phyloP scores from a whole-genome alignment of 2,888 invertebrate genomes.

The Thalpophila matura region DNA sequence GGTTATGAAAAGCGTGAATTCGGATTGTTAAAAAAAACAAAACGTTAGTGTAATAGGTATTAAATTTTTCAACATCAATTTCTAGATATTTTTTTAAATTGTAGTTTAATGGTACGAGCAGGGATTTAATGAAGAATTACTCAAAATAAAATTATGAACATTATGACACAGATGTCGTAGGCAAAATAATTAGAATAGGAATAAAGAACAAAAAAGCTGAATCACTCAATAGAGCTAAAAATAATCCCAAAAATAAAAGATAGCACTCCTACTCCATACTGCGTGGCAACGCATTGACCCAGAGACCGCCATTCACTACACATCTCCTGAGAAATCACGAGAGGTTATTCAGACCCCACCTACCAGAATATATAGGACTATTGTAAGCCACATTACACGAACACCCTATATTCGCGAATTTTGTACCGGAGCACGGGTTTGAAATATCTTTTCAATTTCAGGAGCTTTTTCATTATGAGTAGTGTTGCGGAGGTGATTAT shows the following conservation, averaged over 20 bases:
- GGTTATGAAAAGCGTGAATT: no score
- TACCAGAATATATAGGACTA: slow-evolving; percentile 63
- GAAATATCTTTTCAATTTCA: slow-evolving; percentile 57
- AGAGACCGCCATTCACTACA: slow-evolving; percentile 76
- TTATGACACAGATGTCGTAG: no score
- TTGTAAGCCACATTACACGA: slow-evolving; percentile 68
- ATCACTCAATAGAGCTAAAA: background rate
- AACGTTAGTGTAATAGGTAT: no score
- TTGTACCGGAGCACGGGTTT: slow-evolving; percentile 42
- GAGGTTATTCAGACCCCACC: slow-evolving; percentile 74
- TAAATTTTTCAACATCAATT: no score
- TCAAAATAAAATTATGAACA: no score
- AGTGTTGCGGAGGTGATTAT: slow-evolving; percentile 11
- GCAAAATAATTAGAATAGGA: no score
- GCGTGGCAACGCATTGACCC: slow-evolving; percentile 68
- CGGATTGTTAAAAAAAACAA: no score
- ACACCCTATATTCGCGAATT: slow-evolving; percentile 62
- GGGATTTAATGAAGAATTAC: no score
- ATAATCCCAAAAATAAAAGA: background rate
- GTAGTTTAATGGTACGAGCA: no score
- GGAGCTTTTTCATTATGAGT: slow-evolving; percentile 30
- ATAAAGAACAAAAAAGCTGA: background rate
- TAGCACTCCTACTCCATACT: slow-evolving; percentile 49
- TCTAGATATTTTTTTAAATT: no score
- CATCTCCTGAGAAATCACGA: slow-evolving; percentile 78